A percentile compares a stretch with the other conserved stretches of the same genome.
Conservation (phyloP, 2,113 vertebrate genomes). For the Cercocebus atys region DNA sequence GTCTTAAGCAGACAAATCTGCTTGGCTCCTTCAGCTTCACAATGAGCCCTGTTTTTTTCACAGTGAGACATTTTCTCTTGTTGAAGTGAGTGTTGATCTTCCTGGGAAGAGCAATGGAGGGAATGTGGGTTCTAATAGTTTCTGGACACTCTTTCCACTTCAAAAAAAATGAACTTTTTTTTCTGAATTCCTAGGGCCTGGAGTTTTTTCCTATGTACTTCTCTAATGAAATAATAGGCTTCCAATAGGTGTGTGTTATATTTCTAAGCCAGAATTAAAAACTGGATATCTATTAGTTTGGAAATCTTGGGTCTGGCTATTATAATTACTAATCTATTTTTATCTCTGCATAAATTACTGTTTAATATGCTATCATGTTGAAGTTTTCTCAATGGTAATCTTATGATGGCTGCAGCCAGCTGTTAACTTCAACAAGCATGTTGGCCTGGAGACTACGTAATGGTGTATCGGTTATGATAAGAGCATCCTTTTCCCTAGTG, state of each 20-base stretch:
- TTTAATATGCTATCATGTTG: not conserved
- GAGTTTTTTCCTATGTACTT: not conserved
- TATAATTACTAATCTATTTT: not conserved
- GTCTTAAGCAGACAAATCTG: not conserved
- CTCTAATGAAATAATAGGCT: not conserved
- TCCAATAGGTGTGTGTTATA: not conserved
- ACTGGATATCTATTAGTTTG: not conserved
- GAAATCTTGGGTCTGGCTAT: not conserved
- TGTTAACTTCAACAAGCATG: not conserved
- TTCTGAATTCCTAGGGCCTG: not conserved
- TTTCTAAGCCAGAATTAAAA: constrained; percentile 18
- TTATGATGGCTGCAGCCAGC: not conserved
- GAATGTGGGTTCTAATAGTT: not conserved
- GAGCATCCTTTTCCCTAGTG: not conserved
- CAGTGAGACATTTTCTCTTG: not conserved
- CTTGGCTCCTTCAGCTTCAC: not conserved
- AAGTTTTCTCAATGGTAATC: not conserved
- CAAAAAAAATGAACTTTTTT: not conserved
- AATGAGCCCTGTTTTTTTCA: not conserved
- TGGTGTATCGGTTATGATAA: no score
- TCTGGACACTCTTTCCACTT: not conserved
- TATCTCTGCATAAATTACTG: not conserved
- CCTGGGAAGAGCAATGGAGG: not conserved
- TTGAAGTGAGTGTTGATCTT: not conserved
- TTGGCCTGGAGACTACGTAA: not conserved